Percentiles rank a stretch among this genome's conserved stretches.
phyloP scores from a whole-genome alignment of 2,797 vertebrate genomes.

The Cossypha polioptera region DNA sequence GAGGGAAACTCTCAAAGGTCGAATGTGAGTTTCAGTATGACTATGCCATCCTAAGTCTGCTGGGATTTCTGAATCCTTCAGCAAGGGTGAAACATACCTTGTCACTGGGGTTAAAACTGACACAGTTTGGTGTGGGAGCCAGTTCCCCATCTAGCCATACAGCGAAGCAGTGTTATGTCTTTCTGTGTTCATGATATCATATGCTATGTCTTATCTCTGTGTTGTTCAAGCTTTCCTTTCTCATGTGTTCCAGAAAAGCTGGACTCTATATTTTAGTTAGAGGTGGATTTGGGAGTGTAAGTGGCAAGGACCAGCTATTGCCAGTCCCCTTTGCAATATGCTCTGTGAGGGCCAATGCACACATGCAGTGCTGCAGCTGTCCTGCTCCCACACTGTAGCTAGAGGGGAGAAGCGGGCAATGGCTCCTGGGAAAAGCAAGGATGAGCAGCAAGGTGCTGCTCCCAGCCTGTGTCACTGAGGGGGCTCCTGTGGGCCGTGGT shows the following conservation, averaged over 20 bases:
- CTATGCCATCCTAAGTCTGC: neutral
- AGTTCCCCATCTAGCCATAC: neutral
- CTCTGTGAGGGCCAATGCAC: accelerated
- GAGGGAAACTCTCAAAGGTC: neutral
- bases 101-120: neutral
- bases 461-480: accelerated
- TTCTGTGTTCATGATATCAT: neutral
- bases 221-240: neutral
- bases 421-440: neutral
- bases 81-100: neutral
- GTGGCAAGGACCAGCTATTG: neutral
- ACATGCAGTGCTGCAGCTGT: neutral
- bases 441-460: accelerated
- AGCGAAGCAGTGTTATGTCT: neutral
- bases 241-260: neutral
- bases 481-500: accelerated
- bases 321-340: accelerated
- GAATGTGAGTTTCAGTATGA: neutral
- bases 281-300: neutral
- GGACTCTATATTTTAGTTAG: neutral
- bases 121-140: neutral
- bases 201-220: neutral
- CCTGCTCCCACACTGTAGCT: too few relatives aligned
- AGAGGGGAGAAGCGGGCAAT: accelerated
- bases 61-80: neutral